A percentile compares a stretch with the other conserved stretches of the same genome.
Evolutionary conservation across 2,113 vertebrate genomes (phyloP).

Genomic region (Mus pahari): DNA sequence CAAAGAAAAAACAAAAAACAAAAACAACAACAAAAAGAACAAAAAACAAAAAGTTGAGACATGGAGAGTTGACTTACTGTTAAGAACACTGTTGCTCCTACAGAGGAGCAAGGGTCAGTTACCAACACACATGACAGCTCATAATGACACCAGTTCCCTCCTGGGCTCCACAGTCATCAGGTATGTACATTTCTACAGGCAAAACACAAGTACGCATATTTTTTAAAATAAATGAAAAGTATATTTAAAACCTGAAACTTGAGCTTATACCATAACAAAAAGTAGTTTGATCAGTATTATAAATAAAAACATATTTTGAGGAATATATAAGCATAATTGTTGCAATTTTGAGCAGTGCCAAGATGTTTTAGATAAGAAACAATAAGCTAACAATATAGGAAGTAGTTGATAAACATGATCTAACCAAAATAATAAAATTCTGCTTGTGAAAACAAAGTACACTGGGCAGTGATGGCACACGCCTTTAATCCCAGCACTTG

Average conservation of each 20-base stretch:
- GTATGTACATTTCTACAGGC: background rate
- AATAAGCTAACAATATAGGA: background rate
- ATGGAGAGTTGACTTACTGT: background rate
- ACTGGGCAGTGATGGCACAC: too few species aligned
- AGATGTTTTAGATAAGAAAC: background rate
- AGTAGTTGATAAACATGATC: background rate
- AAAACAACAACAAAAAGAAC: too few species aligned
- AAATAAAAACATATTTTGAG: background rate
- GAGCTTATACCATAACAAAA: background rate
- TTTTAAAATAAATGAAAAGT: background rate
- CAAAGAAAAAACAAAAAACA: too few species aligned
- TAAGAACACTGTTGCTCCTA: background rate
- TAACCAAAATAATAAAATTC: background rate
- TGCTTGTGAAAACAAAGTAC: background rate
- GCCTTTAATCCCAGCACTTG: too few species aligned
- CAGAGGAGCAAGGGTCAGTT: background rate
- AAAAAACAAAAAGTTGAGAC: background rate
- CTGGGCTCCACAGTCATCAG: rapidly evolving
- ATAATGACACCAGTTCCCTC: background rate
- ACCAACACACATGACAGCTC: background rate
- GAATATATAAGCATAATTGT: background rate
- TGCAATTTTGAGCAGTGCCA: background rate
- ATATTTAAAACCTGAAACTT: background rate
- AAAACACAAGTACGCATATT: background rate
- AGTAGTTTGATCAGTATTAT: background rate